Conservation (phyloP, 2,113 vertebrate species). For the Orthonyx spaldingii region DNA sequence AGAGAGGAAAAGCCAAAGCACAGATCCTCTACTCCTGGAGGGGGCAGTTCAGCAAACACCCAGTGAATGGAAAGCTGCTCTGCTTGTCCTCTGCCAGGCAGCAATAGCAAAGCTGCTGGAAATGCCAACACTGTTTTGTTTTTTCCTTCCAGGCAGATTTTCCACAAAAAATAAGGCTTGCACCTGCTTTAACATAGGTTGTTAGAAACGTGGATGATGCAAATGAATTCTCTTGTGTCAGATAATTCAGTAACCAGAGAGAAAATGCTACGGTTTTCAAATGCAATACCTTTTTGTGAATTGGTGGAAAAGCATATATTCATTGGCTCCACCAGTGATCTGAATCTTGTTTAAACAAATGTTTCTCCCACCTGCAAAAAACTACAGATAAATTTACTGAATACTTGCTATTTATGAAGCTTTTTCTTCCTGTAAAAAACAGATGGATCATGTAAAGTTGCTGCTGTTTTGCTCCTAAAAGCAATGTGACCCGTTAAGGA, state of each 20-base stretch:
- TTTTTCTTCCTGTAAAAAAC: neutral
- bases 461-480: neutral
- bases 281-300: neutral
- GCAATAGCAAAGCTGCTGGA: neutral
- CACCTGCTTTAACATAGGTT: neutral
- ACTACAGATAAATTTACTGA: neutral
- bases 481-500: neutral
- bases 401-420: neutral
- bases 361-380: constrained; percentile 4
- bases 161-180: neutral
- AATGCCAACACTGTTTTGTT: neutral
- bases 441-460: neutral
- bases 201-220: neutral
- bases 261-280: neutral
- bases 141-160: neutral
- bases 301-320: neutral
- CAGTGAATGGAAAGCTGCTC: neutral
- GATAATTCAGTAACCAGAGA: neutral
- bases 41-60: neutral
- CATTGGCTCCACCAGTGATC: neutral
- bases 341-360: neutral
- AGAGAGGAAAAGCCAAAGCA: neutral
- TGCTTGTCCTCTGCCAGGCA: neutral
- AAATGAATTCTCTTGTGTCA: neutral
- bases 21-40: neutral